Evolutionary conservation across 2,113 vertebrate species (phyloP), one percentile per base, ranked within the genome.

Genomic region (Larimichthys polyactis): DNA sequence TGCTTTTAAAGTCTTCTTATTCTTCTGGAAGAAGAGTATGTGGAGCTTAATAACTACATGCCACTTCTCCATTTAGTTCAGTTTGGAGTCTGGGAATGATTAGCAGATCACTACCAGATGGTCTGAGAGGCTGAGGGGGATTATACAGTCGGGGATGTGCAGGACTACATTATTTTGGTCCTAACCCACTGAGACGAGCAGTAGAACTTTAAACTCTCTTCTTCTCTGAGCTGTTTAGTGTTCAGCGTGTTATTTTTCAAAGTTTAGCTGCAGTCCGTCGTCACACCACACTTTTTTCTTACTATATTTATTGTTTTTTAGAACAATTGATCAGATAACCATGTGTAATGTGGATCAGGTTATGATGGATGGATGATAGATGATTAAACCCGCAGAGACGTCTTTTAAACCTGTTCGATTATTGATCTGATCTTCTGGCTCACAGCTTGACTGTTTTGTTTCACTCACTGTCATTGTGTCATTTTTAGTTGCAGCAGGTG

Each of bases 101-200:
- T 32, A 49, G n/a, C 65, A 32, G 65, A 67, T 49, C 22, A 19
- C 46, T 51, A 51, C 65, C 46, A 68, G 65, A 68, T 68, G 65
- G 17, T 51, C 10, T 4, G 20, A 20, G 32, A 62, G 17, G 59
- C 17, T 4, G 17, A 32, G 59, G 14, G 29, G 17, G 59, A 2
- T 40, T 60, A 17, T 60, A 3, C 24, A 60, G 27, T 32, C 58
- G 11, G 27, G 19, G 22, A 49, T 17, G 43, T 46, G 5, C 20
- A 52, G 19, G 20, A 20, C 17, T 3, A 46, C 44, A 46, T 46
- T 46, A 46, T 46, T 46, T 14, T 46, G 44, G 11, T 46, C 14
- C 44, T 46, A 46, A 46, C 11, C 44, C 44, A 46, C 44, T 4
- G 44, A 46, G 44, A 40, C 36, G 36, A 40, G 36, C 36, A 2